These are phyloP conservation scores for Nycticryphes semicollaris DNA, from an alignment of 2,113 vertebrate species.

Conservation along the genomic window DNA sequence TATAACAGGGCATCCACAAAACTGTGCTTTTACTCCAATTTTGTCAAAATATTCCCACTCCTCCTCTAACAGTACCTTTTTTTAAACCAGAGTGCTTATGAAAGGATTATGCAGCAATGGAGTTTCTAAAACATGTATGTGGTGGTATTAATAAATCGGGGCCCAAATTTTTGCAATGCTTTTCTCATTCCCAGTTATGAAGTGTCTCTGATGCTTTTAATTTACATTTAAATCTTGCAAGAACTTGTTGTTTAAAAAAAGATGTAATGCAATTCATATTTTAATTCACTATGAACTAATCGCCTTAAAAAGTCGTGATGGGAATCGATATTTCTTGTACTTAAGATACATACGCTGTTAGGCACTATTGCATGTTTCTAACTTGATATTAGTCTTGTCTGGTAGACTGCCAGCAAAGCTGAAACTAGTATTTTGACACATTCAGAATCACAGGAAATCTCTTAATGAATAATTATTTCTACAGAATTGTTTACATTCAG, in stretches of 20 bases:
- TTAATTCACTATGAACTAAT: neutral
- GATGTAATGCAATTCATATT: neutral
- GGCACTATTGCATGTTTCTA: neutral
- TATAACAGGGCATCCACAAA: neutral
- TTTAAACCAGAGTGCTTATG: neutral
- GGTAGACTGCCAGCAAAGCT: neutral
- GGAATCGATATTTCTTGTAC: neutral
- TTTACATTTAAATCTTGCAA: slow-evolving; percentile 3
- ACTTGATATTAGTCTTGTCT: neutral
- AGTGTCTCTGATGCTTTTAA: neutral
- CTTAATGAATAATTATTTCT: slow-evolving; percentile 8
- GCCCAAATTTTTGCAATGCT: neutral
- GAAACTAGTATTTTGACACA: neutral
- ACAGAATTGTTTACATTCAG: slow-evolving; percentile 20
- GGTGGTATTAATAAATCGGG: neutral
- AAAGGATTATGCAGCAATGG: neutral
- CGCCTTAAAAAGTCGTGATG: neutral
- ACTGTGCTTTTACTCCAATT: neutral
- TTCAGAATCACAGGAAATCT: neutral
- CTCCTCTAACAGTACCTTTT: neutral
- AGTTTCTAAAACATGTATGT: neutral
- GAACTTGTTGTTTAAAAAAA: neutral
- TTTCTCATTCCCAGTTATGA: neutral
- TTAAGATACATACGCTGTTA: neutral
- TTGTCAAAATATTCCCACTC: neutral